Conservation (phyloP, 2,113 vertebrate genomes). For the Trachemys scripta region DNA sequence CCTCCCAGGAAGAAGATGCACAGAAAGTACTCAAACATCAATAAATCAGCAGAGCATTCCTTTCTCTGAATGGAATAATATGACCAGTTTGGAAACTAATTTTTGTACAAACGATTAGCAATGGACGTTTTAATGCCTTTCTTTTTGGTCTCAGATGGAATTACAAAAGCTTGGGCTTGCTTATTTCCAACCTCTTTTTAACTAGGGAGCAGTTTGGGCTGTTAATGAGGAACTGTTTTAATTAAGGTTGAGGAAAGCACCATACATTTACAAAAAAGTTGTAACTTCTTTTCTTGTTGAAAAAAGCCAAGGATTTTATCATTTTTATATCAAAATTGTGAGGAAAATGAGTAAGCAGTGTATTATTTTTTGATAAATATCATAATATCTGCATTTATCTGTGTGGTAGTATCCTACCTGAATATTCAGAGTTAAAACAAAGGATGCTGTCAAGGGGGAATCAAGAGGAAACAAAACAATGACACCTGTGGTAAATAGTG, state of each 20-base stretch:
- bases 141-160: constrained; percentile 41
- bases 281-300: not conserved
- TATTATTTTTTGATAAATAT: not conserved
- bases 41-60: not conserved
- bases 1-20: not conserved
- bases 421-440: not conserved
- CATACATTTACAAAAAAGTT: constrained; percentile 3
- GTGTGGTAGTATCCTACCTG: rapidly evolving
- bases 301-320: not conserved
- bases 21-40: not conserved
- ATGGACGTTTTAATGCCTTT: constrained; percentile 19
- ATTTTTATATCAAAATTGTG: not conserved
- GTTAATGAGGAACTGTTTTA: constrained; percentile 23
- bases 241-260: constrained; percentile 31
- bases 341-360: not conserved
- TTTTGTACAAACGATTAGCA: not conserved
- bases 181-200: constrained; percentile 58
- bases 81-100: not conserved
- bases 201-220: constrained; percentile 23
- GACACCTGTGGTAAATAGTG: rapidly evolving
- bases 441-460: not conserved
- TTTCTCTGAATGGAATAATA: not conserved
- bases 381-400: not conserved
- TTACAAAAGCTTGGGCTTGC: constrained; percentile 49
- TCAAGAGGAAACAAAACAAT: not conserved